Evolutionary conservation across 2,888 invertebrate genomes (phyloP).

Genomic region (Loripinus fragilis): DNA sequence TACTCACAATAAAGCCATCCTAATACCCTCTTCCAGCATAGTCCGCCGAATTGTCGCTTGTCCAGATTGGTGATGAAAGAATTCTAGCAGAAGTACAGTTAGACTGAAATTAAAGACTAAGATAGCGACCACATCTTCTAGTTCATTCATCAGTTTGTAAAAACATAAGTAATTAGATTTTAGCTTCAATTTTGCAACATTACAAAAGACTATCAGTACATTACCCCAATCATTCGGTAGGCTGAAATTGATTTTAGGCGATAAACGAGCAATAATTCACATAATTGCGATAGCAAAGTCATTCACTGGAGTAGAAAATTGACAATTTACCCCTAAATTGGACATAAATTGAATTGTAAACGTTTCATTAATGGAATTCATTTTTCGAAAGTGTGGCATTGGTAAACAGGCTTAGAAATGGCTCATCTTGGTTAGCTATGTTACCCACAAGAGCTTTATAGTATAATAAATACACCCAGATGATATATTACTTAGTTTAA

Average conservation of each 20-base stretch:
- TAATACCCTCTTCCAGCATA: too few relatives aligned
- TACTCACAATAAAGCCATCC: too few relatives aligned
- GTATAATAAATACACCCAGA: too few relatives aligned
- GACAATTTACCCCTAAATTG: constrained; percentile 58
- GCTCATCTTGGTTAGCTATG: too few relatives aligned
- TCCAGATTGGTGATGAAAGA: too few relatives aligned
- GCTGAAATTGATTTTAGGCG: constrained; percentile 3
- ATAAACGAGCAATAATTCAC: constrained; percentile 11
- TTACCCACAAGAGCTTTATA: too few relatives aligned
- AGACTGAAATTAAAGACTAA: too few relatives aligned
- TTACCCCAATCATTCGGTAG: constrained; percentile 11
- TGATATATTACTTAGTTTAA: too few relatives aligned
- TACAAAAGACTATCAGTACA: background rate
- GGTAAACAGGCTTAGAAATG: background rate
- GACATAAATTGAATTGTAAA: constrained; percentile 54
- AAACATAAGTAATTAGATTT: background rate
- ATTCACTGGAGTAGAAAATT: constrained; percentile 55
- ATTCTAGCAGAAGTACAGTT: too few relatives aligned
- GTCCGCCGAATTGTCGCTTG: too few relatives aligned
- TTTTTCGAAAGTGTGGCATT: background rate
- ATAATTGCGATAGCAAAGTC: constrained; percentile 28
- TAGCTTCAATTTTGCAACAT: background rate
- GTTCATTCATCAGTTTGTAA: background rate
- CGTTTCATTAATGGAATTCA: background rate
- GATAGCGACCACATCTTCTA: too few relatives aligned